Evolutionary conservation across 23 tunicate genomes (phyloP).

Genomic region (Oikopleura dioica): DNA sequence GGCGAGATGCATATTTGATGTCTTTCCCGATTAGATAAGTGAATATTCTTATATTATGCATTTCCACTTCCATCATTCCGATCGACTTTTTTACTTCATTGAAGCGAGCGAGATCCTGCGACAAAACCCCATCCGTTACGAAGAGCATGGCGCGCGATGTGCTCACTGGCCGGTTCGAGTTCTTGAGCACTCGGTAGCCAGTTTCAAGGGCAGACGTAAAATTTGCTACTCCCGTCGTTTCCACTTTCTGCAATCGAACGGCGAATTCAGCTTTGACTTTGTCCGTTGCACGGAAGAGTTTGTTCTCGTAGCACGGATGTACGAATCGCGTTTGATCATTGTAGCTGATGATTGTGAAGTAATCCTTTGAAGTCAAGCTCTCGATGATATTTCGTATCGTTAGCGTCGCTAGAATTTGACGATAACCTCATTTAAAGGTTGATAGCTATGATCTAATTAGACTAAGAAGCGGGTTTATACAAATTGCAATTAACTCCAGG

Average conservation of each 20-base stretch:
- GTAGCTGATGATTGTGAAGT: background rate
- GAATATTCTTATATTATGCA: background rate
- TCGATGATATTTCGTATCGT: background rate
- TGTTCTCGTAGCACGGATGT: background rate
- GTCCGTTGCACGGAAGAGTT: background rate
- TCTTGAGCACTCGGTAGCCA: background rate
- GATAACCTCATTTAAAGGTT: too few relatives aligned
- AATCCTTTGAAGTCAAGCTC: background rate
- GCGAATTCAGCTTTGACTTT: background rate
- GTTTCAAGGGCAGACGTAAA: background rate
- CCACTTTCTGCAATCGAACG: background rate
- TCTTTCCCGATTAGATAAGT: constrained; percentile 8
- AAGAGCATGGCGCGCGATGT: background rate
- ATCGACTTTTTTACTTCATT: background rate
- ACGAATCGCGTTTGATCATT: background rate
- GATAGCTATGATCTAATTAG: too few relatives aligned
- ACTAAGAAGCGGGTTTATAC: too few relatives aligned
- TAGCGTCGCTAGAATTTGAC: background rate
- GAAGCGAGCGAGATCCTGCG: background rate
- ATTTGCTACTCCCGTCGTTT: background rate
- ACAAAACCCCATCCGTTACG: background rate
- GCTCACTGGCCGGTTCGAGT: background rate
- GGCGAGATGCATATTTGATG: background rate
- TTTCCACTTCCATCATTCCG: background rate
- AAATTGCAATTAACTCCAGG: too few relatives aligned